These are phyloP conservation scores for Amblyteles armatorius DNA, from an alignment of 2,888 invertebrate genomes.

Conservation along the genomic window DNA sequence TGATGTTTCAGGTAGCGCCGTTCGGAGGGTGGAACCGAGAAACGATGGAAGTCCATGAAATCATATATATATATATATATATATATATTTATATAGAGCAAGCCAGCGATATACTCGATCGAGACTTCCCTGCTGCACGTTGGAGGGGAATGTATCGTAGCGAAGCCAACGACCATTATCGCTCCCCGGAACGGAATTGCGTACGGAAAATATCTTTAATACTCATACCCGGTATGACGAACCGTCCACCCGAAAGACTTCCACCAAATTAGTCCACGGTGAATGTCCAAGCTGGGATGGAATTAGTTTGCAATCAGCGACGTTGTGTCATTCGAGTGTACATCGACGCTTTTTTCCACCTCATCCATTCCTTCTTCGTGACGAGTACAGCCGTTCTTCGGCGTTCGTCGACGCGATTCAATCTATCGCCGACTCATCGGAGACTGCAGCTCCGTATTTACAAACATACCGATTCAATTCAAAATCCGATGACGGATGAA, in stretches of 20 bases:
- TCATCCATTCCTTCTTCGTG: background rate
- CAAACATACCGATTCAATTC: background rate
- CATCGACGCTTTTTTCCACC: background rate
- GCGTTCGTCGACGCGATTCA: background rate
- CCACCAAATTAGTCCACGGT: constrained; percentile 36
- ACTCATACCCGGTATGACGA: constrained; percentile 30
- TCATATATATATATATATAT: background rate
- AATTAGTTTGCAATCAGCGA: constrained; percentile 51
- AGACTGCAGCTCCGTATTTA: background rate
- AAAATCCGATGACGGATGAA: background rate
- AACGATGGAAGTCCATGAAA: constrained; percentile 2
- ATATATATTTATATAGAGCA: background rate
- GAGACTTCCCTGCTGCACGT: constrained; percentile 29
- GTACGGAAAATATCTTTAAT: constrained; percentile 35
- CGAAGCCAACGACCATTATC: constrained; percentile 48
- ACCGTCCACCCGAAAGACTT: constrained; percentile 10
- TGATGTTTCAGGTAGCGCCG: constrained; percentile 52
- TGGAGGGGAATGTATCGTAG: constrained; percentile 31
- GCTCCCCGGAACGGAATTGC: constrained; percentile 36
- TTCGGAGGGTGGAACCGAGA: constrained; percentile 17
- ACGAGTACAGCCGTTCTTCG: background rate
- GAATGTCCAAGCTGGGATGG: background rate
- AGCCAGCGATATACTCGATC: constrained; percentile 19
- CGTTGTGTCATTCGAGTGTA: constrained; percentile 8
- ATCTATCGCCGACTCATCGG: background rate